Base-by-base conservation (phyloP, 2,797 vertebrate genomes). In the Bovichtus diacanthus region DNA sequence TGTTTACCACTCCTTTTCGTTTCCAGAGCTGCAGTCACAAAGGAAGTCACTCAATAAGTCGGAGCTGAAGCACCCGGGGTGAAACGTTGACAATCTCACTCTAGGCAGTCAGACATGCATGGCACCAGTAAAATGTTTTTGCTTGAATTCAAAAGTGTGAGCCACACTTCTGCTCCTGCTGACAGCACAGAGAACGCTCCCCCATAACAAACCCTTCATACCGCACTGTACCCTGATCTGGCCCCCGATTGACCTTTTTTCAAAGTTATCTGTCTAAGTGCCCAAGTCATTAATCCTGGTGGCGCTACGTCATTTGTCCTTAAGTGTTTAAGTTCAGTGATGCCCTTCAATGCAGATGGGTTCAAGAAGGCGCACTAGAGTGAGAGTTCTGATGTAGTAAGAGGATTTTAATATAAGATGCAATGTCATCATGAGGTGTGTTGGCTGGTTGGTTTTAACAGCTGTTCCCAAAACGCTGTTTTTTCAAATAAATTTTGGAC, bases 41-140 rank as follows among this genome's bases (percentile, higher is more conserved):
- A 79, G 81, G 71, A 83, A 88, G 83, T 87, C 79, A 46, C 80
- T 88, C 84, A 80, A 64, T 82, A 85, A 88, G 82, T 86, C 25
- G 49, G 81, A 74, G 81, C 83, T 51, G 72, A 78, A 85, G 84
- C 69, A 79, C 81, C 69, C 31, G 19, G 72, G 79, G 79, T 84
- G 74, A 83, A 89, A 86, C 27, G 58, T 60, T 80, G 80, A 85
- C 82, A 88, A 77, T 80, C 80, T 83, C 10, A 74, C 78, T 82
- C 23, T n/a, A 44, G 67, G 75, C 86, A 81, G 82, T 83, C 59
- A 76, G 81, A 90, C 78, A 84, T 53, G 72, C 72, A 43, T 69
- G 64, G 75, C 76, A 67, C 70, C 63, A 76, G 68, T 67, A 75
- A 82, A 89, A 81, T 58, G 23, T 64, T 76, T 81, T 65, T 31